phyloP scores from a whole-genome alignment of 2,113 vertebrate genomes.

The Lagenorhynchus albirostris region DNA sequence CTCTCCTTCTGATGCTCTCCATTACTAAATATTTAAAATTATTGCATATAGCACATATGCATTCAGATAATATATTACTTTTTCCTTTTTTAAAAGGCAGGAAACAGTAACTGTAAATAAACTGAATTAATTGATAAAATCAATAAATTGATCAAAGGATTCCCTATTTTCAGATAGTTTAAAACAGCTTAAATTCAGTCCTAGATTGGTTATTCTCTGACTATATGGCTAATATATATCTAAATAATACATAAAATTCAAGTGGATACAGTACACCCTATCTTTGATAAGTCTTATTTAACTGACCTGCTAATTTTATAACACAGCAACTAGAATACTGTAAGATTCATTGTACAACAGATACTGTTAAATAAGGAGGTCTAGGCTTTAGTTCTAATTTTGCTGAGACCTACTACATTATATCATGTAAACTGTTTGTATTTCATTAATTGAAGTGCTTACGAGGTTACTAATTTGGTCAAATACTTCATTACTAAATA shows the following conservation, averaged over 20 bases:
- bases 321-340: not conserved
- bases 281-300: not conserved
- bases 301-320: not conserved
- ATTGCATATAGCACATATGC: not conserved
- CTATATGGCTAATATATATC: not conserved
- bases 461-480: not conserved
- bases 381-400: not conserved
- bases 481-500: constrained; percentile 10
- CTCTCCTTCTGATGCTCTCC: not conserved
- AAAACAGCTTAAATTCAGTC: constrained; percentile 31
- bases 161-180: not conserved
- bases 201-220: not conserved
- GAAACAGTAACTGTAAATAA: not conserved
- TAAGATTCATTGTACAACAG: not conserved
- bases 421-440: not conserved
- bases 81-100: constrained; percentile 26
- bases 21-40: not conserved
- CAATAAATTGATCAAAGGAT: not conserved
- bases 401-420: not conserved
- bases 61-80: not conserved
- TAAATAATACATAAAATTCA: not conserved
- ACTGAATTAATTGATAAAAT: not conserved
- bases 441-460: not conserved
- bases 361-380: not conserved
- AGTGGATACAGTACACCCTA: not conserved